These are phyloP conservation scores for Drosophila sulfurigaster DNA, from an alignment of 1,140 invertebrate genomes.

Conservation along the genomic window DNA sequence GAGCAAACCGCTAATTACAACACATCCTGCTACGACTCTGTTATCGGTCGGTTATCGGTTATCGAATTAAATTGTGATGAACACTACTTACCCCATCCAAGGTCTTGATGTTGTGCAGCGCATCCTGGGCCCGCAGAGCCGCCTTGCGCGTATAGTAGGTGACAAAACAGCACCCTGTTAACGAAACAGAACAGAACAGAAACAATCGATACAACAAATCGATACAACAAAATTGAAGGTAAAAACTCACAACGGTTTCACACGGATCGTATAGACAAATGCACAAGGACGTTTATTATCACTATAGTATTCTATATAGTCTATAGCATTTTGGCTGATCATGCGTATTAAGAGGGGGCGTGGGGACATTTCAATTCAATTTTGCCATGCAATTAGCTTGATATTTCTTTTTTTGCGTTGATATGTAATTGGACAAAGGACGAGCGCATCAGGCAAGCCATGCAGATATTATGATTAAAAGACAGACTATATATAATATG, in stretches of 20 bases:
- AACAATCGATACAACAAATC: constrained; percentile 77
- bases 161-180: constrained; percentile 99
- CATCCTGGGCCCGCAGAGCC: constrained; percentile 98
- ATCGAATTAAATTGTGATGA: constrained; percentile 1
- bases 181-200: constrained; percentile 92
- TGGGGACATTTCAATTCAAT: not conserved
- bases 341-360: not conserved
- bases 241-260: not conserved
- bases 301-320: constrained; percentile 8
- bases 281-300: constrained; percentile 52
- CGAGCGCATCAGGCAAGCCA: constrained; percentile 67
- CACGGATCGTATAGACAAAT: constrained; percentile 54
- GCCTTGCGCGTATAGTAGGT: constrained; percentile 99
- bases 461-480: constrained; percentile 50
- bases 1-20: constrained; percentile 33
- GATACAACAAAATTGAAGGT: constrained; percentile 35
- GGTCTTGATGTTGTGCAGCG: constrained; percentile 99
- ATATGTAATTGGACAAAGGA: constrained; percentile 60
- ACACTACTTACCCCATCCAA: constrained; percentile 95
- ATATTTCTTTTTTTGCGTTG: constrained; percentile 6
- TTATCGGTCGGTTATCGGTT: not conserved
- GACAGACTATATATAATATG: constrained; percentile 35
- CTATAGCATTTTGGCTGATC: not conserved
- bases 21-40: not conserved
- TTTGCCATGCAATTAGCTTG: constrained; percentile 42